Evolutionary conservation across 2,888 invertebrate species (phyloP), one percentile per base, ranked within the genome.

Genomic region (Diachrysia chrysitis): DNA sequence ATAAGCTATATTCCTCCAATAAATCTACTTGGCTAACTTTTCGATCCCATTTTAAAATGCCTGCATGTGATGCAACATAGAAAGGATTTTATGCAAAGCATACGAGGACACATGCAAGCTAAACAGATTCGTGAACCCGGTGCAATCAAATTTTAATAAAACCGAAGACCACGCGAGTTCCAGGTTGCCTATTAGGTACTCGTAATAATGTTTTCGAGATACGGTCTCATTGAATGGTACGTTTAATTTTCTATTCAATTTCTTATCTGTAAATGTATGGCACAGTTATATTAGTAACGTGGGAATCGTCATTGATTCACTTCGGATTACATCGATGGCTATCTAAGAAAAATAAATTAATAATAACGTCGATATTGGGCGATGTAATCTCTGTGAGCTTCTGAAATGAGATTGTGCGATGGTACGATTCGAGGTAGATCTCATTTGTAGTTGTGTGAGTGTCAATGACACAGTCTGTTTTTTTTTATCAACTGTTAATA

Each of bases 261-360:
- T 83, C 90, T 93, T 93, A 93, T 93, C 93, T 92, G 76, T 89
- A 86, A 91, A 87, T 89, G 86, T 88, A 85, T 86, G 85, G 86
- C 82, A 84, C 83, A 82, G 84, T 87, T 83, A 86, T 87, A 90
- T 90, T 88, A 83, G 90, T 90, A 90, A 91, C 93, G 94, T 94
- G 94, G 91, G 94, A 94, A 93, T 90, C 87, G 84, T 90, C 88
- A 89, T 87, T 87, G 87, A 83, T 85, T 85, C 87, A 84, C 87
- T 89, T 83, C 90, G 91, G 92, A 92, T 94, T 94, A 94, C 90
- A 87, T 86, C 82, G 93, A 94, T 93, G 87, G 72, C 82, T 92
- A 93, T 94, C 93, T 75, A 81, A 87, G 89, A 91, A 92, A 90
- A 92, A 91, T 92, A 88, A 91, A 92, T 92, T 93, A 92, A 92